Base-by-base conservation (phyloP, 2,888 invertebrate species). In the Himalopsyche japonica region DNA sequence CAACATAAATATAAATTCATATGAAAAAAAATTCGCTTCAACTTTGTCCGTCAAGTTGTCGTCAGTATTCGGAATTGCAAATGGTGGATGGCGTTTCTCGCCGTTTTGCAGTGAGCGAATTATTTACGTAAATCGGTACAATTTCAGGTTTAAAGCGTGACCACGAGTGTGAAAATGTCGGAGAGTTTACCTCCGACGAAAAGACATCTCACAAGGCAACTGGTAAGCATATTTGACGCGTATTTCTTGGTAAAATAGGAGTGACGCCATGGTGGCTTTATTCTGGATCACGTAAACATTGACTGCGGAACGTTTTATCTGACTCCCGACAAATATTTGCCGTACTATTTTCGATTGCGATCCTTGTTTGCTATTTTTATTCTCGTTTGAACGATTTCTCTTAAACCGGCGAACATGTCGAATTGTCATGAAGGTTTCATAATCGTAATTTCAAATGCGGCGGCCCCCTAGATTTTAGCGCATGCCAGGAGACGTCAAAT, bases 191-290 rank as follows among this genome's bases (percentile, higher is more conserved):
- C 93, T 89, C 92, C 90, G 89, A 91, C 89, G 88, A 93, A 93
- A 90, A 92, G 93, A 90, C 93, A 93, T 90, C 92, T 93, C 89
- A 90, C 93, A 87, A 92, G 94, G 88, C 94, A 94, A 89, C 92
- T 94, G 93, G 94, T 94, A 90, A 93, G 94, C 93, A 90, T 81
- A 81, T 82, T 84, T 88, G 91, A 57, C 37, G 4, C 1, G 30
- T 49, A 49, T 83, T 82, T 85, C 79, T 30, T 37, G 18, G 43
- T 64, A 81, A 85, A 85, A 85, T 85, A 85, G 91, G 92, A 92
- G 92, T 92, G 92, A 93, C 93, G 94, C 94, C 94, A 94, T 94
- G 93, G 93, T 93, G 93, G 92, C 92, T 92, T 91, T 92, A 92
- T 92, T 92, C 92, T 92, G 92, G 92, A 93, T 93, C 94, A 94